A percentile compares a stretch with the other conserved stretches of the same genome.
These are phyloP conservation scores for Amphipyra tragopoginis DNA, from an alignment of 2,888 invertebrate genomes.

Conservation along the genomic window DNA sequence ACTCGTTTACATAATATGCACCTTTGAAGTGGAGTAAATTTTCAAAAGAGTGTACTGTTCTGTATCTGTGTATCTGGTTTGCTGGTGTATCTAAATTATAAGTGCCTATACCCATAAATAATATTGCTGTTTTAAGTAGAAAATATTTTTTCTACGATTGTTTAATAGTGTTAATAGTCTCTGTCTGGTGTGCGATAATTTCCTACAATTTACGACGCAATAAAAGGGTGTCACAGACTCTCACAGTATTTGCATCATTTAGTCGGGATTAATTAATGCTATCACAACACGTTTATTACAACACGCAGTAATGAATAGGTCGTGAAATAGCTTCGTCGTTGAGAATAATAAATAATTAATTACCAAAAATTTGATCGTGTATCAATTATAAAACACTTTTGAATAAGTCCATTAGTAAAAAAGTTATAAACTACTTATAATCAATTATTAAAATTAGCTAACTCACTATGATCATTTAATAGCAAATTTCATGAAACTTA, in stretches of 20 bases:
- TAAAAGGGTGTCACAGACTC: slow-evolving; percentile 21
- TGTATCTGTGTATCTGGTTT: no score
- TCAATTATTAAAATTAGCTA: background rate
- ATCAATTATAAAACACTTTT: no score
- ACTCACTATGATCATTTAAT: no score
- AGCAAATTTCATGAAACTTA: background rate
- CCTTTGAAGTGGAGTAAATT: slow-evolving; percentile 29
- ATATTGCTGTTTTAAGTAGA: background rate
- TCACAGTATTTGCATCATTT: slow-evolving; percentile 21
- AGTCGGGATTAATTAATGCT: slow-evolving; percentile 10
- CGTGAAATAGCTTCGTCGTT: background rate
- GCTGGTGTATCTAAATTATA: slow-evolving; percentile 25
- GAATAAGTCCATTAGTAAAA: background rate
- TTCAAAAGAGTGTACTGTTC: slow-evolving; percentile 9
- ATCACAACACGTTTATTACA: slow-evolving; percentile 24
- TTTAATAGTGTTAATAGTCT: background rate
- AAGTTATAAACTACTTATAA: background rate
- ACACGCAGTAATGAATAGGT: slow-evolving; percentile 14
- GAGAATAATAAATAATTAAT: no score
- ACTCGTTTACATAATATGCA: slow-evolving; percentile 32
- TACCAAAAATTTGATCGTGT: no score
- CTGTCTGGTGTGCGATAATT: slow-evolving; percentile 8
- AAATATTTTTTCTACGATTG: slow-evolving; percentile 5
- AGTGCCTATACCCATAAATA: slow-evolving; percentile 3
- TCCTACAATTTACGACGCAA: slow-evolving; percentile 26